Base-by-base conservation (phyloP, 92 coral and sea anemone species). In the Pocillopora meandrina region DNA sequence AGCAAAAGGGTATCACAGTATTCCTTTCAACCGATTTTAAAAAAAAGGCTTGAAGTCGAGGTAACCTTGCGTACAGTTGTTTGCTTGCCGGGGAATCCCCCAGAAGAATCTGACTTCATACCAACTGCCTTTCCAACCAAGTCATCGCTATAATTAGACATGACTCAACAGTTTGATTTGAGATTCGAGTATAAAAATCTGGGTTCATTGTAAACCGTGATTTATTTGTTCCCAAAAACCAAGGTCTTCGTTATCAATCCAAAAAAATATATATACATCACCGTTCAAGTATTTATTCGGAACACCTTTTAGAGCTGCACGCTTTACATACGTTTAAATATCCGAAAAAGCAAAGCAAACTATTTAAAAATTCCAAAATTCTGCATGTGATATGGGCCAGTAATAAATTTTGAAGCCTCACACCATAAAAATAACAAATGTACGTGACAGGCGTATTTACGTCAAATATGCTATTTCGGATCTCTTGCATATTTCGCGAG, bases 61-160 rank as follows among this genome's bases (percentile, higher is more conserved):
- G 33, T 56, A 11, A 42, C 5, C 52, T 42, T 42, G 52, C 4
- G 52, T 42, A 42, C 52, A 42, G 33, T 31, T 19, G 42, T 36
- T 9, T 26, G 65, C 72, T 56, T 42, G 36, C 19, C 11, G 74
- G 86, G 86, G 86, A 83, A 83, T 83, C 86, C 86, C 86, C 86
- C 86, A 56, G 77, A n/a, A 1, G 10, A 14, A 19, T 42, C 52
- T 61, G 52, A 83, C 86, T 83, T 83, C 86, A 62, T 63, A 26
- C 61, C 20, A 60, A 17, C 68, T 83, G 18, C 14, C 79, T 61
- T 26, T 52, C 56, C 2, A 14, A 9, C 20, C 78, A 26, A 83
- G 80, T 83, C 86, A 83, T 83, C 11, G 52, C 86, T 83, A 83
- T 73, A 83, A 63, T 83, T 83, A 83, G 86, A 75, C 74, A 74